A percentile compares a stretch with the other conserved stretches of the same genome.
Conservation (phyloP, 30 jellyfish, hydroid and myxozoan genomes). For the Mastigias papua region DNA sequence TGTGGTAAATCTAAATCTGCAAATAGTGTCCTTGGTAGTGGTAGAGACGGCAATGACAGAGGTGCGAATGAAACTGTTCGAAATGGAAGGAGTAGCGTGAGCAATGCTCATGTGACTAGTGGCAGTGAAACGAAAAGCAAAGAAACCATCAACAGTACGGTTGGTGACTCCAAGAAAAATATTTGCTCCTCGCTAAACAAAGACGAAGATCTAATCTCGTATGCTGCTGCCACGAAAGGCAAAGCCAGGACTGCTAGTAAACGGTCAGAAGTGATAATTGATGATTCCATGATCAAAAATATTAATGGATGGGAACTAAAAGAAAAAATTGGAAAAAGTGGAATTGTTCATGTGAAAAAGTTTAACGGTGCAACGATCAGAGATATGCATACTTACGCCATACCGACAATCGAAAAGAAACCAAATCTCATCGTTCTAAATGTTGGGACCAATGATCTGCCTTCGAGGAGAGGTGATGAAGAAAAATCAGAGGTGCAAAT, state of each 20-base stretch:
- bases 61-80: slow-evolving; percentile 40
- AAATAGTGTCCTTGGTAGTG: slow-evolving; percentile 13
- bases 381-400: slow-evolving; percentile 2
- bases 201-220: too few relatives aligned
- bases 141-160: slow-evolving; percentile 11
- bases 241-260: too few relatives aligned
- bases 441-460: too few relatives aligned
- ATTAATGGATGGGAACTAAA: slow-evolving; percentile 9
- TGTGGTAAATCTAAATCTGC: slow-evolving; percentile 27
- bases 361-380: too few relatives aligned
- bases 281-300: background rate
- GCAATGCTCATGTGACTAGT: slow-evolving; percentile 13
- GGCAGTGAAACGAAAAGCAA: slow-evolving; percentile 21
- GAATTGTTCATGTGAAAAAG: too few relatives aligned
- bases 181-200: slow-evolving; percentile 13
- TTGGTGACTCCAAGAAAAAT: slow-evolving; percentile 2
- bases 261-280: slow-evolving; percentile 33
- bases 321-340: too few relatives aligned
- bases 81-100: slow-evolving; percentile 20
- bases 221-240: slow-evolving; percentile 33
- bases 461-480: too few relatives aligned
- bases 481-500: too few relatives aligned
- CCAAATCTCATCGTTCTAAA: too few relatives aligned
- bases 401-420: too few relatives aligned
- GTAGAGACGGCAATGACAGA: slow-evolving; percentile 27